Base-by-base conservation (phyloP, 2,797 vertebrate species). In the Siniperca scherzeri region DNA sequence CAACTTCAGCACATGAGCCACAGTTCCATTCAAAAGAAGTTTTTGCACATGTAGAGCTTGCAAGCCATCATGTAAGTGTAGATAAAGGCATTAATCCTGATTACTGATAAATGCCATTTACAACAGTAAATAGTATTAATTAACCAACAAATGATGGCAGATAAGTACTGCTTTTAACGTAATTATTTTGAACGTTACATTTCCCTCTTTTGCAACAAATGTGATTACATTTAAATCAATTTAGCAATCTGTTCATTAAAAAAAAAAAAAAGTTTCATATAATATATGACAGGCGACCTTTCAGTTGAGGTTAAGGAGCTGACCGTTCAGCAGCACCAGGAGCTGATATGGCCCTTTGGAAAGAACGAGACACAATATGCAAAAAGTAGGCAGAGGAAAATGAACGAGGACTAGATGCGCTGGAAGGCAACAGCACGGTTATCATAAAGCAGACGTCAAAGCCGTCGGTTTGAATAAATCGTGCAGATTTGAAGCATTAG, bases 291-390 rank as follows among this genome's bases (percentile, higher is more conserved):
- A 25, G 52, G 65, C 3, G 72, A 86, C 64, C 40, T 80, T 36
- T 44, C 36, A 38, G 0, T 19, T 21, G 55, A 67, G 81, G 69
- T 72, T 6, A 53, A 36, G 74, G 70, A 83, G 69, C 84, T 89
- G 81, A 87, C 82, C 82, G 16, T 82, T 87, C 88, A 90, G 88
- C 82, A 86, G 74, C 79, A 71, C 16, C 48, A 38, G 4, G 5
- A 55, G 42, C 71, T 80, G 46, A 30, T 6, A 0, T 68, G 55
- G 70, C 70, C 53, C 52, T 19, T n/a, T 19, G 12, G 14, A 6
- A 38, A 33, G 11, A 56, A 55, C 1, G 36, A 16, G 10, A 17
- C 36, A 36, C 36, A 22, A 30, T 30, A 30, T 30, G 30, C 30
- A 30, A 30, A 30, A 60, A 40, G 30, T 8, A 11, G 12, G 1